phyloP scores from a whole-genome alignment of 2,888 invertebrate genomes.

The Stegophylla sp. region DNA sequence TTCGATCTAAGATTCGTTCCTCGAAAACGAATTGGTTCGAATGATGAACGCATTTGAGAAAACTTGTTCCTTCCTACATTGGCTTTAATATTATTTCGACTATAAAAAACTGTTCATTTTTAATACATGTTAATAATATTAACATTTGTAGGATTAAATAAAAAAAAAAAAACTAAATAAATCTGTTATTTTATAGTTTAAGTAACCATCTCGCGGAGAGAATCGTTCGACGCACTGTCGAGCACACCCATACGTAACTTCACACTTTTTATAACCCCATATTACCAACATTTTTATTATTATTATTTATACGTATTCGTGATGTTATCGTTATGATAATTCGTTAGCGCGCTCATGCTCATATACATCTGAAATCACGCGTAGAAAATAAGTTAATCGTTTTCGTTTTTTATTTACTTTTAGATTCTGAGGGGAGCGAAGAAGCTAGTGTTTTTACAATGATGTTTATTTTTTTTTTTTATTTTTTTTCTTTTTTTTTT shows the following conservation, averaged over 20 bases:
- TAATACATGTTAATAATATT: too few species aligned
- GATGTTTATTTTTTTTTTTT: too few species aligned
- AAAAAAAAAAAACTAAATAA: slow-evolving; percentile 21
- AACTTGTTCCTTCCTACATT: too few species aligned
- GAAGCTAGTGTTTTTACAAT: too few species aligned
- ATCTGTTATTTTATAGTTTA: slow-evolving; percentile 4
- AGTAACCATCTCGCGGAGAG: slow-evolving; percentile 5
- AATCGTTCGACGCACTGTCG: background rate
- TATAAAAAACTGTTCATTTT: too few species aligned
- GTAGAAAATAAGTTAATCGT: background rate
- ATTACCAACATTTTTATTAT: slow-evolving; percentile 5
- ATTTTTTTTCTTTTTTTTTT: slow-evolving; percentile 17
- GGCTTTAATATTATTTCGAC: too few species aligned
- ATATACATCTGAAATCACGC: background rate
- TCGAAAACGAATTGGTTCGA: too few species aligned
- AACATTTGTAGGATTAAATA: too few species aligned
- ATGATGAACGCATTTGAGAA: too few species aligned
- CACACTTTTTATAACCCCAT: slow-evolving; percentile 49
- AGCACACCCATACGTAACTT: slow-evolving; percentile 24
- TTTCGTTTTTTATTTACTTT: background rate
- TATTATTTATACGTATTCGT: slow-evolving; percentile 33
- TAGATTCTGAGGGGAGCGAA: too few species aligned
- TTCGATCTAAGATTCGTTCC: too few species aligned
- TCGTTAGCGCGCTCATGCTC: background rate
- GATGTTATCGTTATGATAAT: slow-evolving; percentile 26